Conservation (phyloP, 2,113 vertebrate genomes). For the Channa maculata region DNA sequence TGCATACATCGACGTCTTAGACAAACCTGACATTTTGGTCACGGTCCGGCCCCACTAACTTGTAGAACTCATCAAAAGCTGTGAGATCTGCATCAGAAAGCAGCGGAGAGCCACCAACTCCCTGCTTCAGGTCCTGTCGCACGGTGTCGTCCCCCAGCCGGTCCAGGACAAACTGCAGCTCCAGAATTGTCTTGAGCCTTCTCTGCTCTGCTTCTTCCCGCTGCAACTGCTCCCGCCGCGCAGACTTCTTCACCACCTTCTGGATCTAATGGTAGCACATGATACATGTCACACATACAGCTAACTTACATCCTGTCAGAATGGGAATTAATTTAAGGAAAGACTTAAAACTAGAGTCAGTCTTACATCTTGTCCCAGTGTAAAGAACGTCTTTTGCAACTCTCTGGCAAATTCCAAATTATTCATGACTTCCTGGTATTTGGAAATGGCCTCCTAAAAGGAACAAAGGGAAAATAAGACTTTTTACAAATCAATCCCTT, state of each 20-base stretch:
- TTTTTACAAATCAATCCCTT: background rate
- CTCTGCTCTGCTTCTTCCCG: constrained; percentile 95
- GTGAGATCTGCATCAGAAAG: constrained; percentile 89
- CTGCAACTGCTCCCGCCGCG: constrained; percentile 93
- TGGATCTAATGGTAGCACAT: constrained; percentile 86
- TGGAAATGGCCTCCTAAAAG: constrained; percentile 93
- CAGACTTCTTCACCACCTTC: constrained; percentile 95
- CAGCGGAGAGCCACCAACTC: constrained; percentile 84
- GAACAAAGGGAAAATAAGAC: background rate
- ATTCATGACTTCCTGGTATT: constrained; percentile 94
- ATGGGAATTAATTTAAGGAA: background rate
- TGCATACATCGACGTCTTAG: background rate
- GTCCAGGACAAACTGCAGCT: constrained; percentile 93
- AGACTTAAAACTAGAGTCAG: constrained; percentile 5
- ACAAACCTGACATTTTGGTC: constrained; percentile 92
- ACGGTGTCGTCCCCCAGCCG: constrained; percentile 93
- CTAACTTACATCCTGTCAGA: background rate
- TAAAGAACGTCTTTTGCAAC: constrained; percentile 93
- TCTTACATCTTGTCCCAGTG: constrained; percentile 96
- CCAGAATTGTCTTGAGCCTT: constrained; percentile 91
- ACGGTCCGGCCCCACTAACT: constrained; percentile 93
- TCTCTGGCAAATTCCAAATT: constrained; percentile 98
- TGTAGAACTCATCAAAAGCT: constrained; percentile 94
- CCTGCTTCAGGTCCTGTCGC: constrained; percentile 91
- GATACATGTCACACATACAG: background rate